Evolutionary conservation across 2,888 invertebrate species (phyloP), one percentile per base, ranked within the genome.

Genomic region (Biston stratarius): DNA sequence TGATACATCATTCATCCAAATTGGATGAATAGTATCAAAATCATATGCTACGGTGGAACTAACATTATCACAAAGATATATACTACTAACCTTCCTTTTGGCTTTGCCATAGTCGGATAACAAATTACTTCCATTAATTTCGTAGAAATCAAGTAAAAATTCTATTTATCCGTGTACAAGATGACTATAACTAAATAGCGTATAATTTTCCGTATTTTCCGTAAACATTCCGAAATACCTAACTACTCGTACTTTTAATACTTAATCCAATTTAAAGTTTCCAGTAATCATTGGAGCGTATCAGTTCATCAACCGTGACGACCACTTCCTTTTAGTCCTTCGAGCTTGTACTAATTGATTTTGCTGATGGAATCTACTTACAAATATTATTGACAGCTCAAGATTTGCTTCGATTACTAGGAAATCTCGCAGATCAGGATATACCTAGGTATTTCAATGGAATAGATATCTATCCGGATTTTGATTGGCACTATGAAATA

Each of bases 271-370:
- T 65, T 58, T 64, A 64, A 61, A 59, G 59, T 64, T 61, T 59
- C 64, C 64, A 45, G 56, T 33, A 44, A 52, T n/a, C 61, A 58
- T 15, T 63, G 56, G 45, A 67, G 59, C 63, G 57, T 61, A 10
- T 5, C 36, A 48, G 49, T 52, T 60, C 40, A 61, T 75, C 69
- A 77, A 80, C 78, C 83, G 77, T 79, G 73, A 77, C 79, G 73
- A 77, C 79, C 79, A 83, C 67, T 83, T 86, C 81, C 74, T 77
- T 79, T 82, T 76, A 60, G 80, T 81, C 86, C 86, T 87, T 87
- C 82, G 77, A 71, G 61, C 61, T 64, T 53, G 72, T 62, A 73
- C 71, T 81, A 76, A 77, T 77, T 77, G 75, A 70, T 72, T 24
- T 72, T 62, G 59, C 64, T 57, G 63, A 59, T 70, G 64, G 47